These are phyloP conservation scores for Panthera tigris DNA, from an alignment of 2,113 vertebrate genomes.

Conservation along the genomic window DNA sequence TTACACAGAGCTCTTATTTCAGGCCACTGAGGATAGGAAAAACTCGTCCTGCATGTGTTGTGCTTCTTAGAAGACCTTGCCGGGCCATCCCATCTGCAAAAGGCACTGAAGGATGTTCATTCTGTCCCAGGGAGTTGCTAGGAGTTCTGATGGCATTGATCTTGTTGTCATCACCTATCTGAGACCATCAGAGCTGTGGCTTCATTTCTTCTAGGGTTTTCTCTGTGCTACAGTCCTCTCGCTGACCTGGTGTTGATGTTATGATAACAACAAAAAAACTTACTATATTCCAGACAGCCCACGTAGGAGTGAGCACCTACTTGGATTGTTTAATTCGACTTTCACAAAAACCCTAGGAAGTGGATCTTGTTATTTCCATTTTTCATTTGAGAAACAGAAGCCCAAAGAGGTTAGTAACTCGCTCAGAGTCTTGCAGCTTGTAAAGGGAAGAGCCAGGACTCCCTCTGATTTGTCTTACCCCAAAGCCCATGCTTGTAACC, in stretches of 20 bases:
- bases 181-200: neutral
- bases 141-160: neutral
- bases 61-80: slow-evolving; percentile 1
- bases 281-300: neutral
- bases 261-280: neutral
- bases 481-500: neutral
- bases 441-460: neutral
- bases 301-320: neutral
- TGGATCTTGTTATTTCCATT: neutral
- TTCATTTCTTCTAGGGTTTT: neutral
- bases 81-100: neutral
- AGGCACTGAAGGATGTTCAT: neutral
- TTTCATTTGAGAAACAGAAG: neutral
- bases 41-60: neutral
- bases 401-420: neutral
- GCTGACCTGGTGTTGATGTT: neutral
- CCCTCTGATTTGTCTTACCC: neutral
- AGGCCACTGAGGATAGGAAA: slow-evolving; percentile 17
- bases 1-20: slow-evolving; percentile 27
- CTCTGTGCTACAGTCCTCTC: neutral
- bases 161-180: too few species aligned
- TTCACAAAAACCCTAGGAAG: neutral
- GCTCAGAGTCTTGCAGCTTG: neutral
- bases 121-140: neutral
- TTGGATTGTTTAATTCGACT: neutral